Conservation (phyloP, 1,140 invertebrate genomes). For the Trichonephila clavipes region DNA sequence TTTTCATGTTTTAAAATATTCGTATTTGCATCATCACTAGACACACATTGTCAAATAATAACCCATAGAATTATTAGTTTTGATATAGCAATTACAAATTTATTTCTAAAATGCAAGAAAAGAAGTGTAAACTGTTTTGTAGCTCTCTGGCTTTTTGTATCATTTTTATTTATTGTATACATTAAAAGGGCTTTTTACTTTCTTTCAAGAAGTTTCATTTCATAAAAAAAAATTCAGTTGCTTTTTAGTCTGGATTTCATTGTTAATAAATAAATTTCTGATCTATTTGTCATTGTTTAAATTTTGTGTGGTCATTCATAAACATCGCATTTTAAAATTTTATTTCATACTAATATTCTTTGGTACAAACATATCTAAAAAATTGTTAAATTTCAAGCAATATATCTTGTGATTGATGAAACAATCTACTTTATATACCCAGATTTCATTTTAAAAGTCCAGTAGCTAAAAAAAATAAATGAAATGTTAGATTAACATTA, state of each 20-base stretch:
- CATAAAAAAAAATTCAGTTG: constrained; percentile 6
- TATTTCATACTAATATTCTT: no score
- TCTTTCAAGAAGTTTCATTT: neutral
- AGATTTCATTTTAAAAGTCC: constrained; percentile 19
- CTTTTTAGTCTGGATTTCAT: constrained; percentile 32
- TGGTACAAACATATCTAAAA: no score
- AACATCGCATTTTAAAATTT: no score
- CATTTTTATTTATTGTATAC: constrained; percentile 61
- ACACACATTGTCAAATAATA: constrained; percentile 29
- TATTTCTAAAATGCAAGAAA: neutral
- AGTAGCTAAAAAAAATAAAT: constrained; percentile 36
- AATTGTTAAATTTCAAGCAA: neutral
- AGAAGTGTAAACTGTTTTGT: constrained; percentile 22
- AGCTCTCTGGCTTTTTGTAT: constrained; percentile 47
- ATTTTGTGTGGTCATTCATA: neutral
- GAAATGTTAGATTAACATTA: neutral
- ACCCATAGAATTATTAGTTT: constrained; percentile 42
- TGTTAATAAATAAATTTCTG: constrained; percentile 51
- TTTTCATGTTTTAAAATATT: constrained; percentile 44
- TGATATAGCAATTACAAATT: constrained; percentile 35
- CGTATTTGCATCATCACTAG: constrained; percentile 58
- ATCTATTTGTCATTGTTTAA: neutral
- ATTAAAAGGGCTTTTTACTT: neutral
- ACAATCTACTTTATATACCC: neutral
- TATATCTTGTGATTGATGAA: neutral